Evolutionary conservation across 2,888 invertebrate genomes (phyloP).

Genomic region (Ophion costatus): DNA sequence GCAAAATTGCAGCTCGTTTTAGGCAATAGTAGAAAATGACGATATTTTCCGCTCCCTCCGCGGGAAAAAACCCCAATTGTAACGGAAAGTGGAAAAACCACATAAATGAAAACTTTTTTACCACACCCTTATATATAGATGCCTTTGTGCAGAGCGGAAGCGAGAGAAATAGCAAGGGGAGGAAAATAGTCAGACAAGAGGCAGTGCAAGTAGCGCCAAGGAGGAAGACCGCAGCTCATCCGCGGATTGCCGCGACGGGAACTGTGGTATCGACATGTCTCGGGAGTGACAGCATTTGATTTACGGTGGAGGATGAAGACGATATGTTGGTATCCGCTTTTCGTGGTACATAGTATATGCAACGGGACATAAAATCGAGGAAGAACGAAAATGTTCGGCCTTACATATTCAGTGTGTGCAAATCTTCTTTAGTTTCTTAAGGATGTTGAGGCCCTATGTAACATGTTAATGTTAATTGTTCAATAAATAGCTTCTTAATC

Average conservation of each 20-base stretch:
- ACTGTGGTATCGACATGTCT: slow-evolving; percentile 66
- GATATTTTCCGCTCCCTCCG: too few relatives aligned
- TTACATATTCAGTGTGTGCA: slow-evolving; percentile 6
- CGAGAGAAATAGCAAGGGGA: not conserved
- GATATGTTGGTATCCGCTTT: slow-evolving; percentile 23
- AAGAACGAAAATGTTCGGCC: slow-evolving; percentile 2
- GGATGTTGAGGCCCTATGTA: too few relatives aligned
- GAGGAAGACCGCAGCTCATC: slow-evolving; percentile 41
- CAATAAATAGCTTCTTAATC: too few relatives aligned
- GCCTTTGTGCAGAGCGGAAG: not conserved
- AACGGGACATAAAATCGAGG: slow-evolving; percentile 16
- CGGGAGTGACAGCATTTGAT: slow-evolving; percentile 63
- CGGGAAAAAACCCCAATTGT: too few relatives aligned
- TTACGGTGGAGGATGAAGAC: slow-evolving; percentile 55
- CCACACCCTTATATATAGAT: not conserved
- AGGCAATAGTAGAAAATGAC: too few relatives aligned
- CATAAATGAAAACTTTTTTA: too few relatives aligned
- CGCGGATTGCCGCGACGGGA: slow-evolving; percentile 40
- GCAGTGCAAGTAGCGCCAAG: slow-evolving; percentile 8
- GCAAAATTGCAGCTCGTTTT: too few relatives aligned
- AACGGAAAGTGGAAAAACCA: too few relatives aligned
- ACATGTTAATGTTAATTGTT: too few relatives aligned
- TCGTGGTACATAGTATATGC: slow-evolving; percentile 2
- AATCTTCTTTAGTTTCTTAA: slow-evolving; percentile 23
- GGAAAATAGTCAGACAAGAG: slow-evolving; percentile 14